These are phyloP conservation scores for Phortica variegata DNA, from an alignment of 1,140 invertebrate genomes.

Conservation along the genomic window DNA sequence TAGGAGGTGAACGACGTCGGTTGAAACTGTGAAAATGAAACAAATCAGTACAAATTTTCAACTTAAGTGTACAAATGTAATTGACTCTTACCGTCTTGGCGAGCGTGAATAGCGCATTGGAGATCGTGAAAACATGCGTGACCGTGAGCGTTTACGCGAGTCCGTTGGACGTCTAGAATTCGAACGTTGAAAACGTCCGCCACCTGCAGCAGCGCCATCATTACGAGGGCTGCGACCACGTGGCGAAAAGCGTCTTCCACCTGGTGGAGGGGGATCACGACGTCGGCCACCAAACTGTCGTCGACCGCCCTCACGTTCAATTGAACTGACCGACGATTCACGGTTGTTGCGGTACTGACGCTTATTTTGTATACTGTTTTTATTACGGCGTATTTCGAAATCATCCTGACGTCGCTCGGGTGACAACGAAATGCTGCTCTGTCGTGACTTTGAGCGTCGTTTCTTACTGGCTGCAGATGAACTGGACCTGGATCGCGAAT, in stretches of 20 bases:
- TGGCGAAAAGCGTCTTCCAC: conserved; percentile 39
- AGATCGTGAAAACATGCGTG: conserved; percentile 43
- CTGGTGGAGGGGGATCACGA: conserved; percentile 16
- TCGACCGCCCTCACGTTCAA: conserved; percentile 35
- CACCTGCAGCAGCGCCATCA: conserved; percentile 36
- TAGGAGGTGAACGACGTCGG: conserved; percentile 42
- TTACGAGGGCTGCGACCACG: conserved; percentile 43
- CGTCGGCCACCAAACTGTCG: conserved; percentile 28
- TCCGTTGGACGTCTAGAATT: conserved; percentile 34
- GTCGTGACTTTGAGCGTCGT: conserved; percentile 18
- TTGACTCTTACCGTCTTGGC: conserved; percentile 38
- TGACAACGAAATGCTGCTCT: conserved; percentile 45
- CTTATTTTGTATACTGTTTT: conserved; percentile 77
- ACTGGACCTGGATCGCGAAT: conserved; percentile 35
- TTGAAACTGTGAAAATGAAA: conserved; percentile 31
- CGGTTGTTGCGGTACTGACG: conserved; percentile 85
- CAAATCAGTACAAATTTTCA: neutral
- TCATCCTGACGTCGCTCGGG: conserved; percentile 64
- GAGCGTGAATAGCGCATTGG: conserved; percentile 50
- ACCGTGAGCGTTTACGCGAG: conserved; percentile 38
- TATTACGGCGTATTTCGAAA: conserved; percentile 74
- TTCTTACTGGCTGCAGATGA: conserved; percentile 33
- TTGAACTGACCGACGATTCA: conserved; percentile 70
- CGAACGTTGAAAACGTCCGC: conserved; percentile 45
- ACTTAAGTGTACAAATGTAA: conserved; percentile 2